Base-by-base conservation (phyloP, 2,113 vertebrate species). In the Sinocyclocheilus anshuiensis region DNA sequence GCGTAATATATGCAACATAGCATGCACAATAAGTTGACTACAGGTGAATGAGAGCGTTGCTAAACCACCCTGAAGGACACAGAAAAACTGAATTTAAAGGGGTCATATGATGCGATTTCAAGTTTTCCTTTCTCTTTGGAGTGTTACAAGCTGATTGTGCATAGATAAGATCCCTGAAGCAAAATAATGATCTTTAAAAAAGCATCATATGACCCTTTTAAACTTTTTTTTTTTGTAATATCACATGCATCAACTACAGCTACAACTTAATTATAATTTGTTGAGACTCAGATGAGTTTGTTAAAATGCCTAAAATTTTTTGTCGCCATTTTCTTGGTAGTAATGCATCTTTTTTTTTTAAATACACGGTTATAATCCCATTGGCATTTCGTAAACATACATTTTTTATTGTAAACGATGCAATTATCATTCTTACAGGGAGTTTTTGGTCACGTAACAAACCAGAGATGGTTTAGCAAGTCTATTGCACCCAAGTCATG, bases 391-490 rank as follows among this genome's bases (percentile, higher is more conserved):
- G 39, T 39, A 39, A 39, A 39, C 39, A 39, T 39, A 39, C 1
- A 7, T 7, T 39, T 39, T 39, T 39, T 39, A 45, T 45, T 45
- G 9, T 45, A 45, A 45, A 45, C 10, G 9, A 11, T 45, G 24
- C 24, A 65, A 15, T 63, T 12, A 13, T 24, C n/a, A 11, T 63
- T 63, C 61, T 26, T 65, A 4, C 11, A 65, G 11, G 1, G 2
- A 13, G 63, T 16, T 29, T 29, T 69, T 18, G 15, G 65, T 69
- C 29, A 69, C 15, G 9, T 45, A 42, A 33, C 4, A 61, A 84
- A 53, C 77, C 16, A 88, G 39, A 87, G 83, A 88, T 85, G 86
- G 89, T 88, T 88, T 87, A 86, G 89, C 81, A 86, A 78, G 81
- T 78, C 45, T 72, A 29, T 48, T n/a, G 36, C 79, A 78, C 75